Conservation (phyloP, 2,888 invertebrate genomes). For the Prionchulus punctatus region DNA sequence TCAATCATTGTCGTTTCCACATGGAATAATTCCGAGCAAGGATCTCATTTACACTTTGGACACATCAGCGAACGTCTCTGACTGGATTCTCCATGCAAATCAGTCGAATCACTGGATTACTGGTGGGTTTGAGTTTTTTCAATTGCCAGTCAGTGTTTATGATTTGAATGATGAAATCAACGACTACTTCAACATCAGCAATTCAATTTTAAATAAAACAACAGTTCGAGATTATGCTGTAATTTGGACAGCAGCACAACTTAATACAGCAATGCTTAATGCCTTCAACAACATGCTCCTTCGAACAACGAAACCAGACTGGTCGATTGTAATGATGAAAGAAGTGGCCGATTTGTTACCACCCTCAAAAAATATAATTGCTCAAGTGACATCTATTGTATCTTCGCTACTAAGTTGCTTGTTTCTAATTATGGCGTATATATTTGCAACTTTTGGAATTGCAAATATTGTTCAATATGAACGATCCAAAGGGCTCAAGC, state of each 20-base stretch:
- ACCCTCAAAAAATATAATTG: too few species aligned
- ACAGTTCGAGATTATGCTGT: background rate
- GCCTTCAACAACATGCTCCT: background rate
- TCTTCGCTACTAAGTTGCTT: background rate
- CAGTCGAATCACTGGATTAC: background rate
- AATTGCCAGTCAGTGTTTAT: background rate
- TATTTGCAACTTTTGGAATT: background rate
- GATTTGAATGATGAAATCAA: too few species aligned
- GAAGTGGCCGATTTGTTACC: background rate
- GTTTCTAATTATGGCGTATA: background rate
- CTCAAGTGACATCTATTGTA: background rate
- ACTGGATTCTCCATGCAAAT: background rate
- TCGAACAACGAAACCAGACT: background rate
- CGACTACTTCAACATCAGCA: too few species aligned
- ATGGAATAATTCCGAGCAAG: background rate
- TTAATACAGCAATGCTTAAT: background rate
- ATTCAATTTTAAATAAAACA: background rate
- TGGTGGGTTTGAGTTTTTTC: background rate
- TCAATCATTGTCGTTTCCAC: background rate
- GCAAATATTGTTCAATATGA: background rate
- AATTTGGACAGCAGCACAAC: background rate
- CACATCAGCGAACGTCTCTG: background rate
- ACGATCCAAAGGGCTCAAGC: background rate
- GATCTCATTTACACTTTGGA: background rate
- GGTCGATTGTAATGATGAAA: background rate